phyloP scores from a whole-genome alignment of 2,888 invertebrate species.

The Opisthograptis luteolata region DNA sequence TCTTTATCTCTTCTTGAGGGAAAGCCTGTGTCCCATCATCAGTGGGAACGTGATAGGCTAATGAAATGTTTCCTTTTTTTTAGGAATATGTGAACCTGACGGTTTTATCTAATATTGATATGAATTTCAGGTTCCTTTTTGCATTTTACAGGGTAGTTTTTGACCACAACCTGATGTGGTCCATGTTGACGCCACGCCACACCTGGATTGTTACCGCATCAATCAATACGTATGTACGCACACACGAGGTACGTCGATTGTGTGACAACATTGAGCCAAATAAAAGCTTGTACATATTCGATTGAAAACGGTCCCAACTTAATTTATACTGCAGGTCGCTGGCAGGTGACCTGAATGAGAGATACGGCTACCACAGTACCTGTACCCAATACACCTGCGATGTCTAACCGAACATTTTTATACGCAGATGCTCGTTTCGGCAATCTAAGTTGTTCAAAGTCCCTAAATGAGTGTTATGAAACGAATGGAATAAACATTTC shows the following conservation, averaged over 20 bases:
- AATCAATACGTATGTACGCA: not conserved
- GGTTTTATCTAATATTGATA: too few relatives aligned
- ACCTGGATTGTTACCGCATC: too few relatives aligned
- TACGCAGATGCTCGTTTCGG: not conserved
- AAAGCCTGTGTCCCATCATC: too few relatives aligned
- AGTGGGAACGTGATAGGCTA: too few relatives aligned
- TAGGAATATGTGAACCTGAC: too few relatives aligned
- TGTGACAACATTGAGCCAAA: conserved; percentile 4
- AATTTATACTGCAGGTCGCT: conserved; percentile 8
- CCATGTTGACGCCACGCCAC: too few relatives aligned
- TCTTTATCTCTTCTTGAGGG: too few relatives aligned
- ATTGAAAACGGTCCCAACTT: conserved; percentile 12
- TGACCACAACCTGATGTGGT: too few relatives aligned
- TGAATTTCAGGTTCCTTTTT: too few relatives aligned
- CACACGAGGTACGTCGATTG: conserved; percentile 9
- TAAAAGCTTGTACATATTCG: conserved; percentile 9
- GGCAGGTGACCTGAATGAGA: conserved; percentile 16
- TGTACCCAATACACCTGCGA: not conserved
- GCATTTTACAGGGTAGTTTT: too few relatives aligned
- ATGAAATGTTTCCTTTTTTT: too few relatives aligned
- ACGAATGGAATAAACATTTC: conserved; percentile 30
- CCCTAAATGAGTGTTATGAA: conserved; percentile 16
- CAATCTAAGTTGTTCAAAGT: conserved; percentile 18
- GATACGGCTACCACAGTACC: not conserved
- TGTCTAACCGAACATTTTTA: not conserved